phyloP scores from a whole-genome alignment of 2,113 vertebrate species.

The Phaethon lepturus region DNA sequence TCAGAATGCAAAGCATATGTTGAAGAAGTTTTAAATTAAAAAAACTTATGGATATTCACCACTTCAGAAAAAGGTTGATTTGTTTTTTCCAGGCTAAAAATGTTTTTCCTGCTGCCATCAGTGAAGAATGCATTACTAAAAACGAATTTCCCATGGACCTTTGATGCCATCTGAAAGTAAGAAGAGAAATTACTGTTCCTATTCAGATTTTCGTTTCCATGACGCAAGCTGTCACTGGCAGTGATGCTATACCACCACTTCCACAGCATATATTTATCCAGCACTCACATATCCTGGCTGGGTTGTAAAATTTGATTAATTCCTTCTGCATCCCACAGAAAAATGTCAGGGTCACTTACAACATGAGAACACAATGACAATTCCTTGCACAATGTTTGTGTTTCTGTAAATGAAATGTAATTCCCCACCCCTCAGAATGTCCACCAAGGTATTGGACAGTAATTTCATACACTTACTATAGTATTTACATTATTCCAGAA shows the following conservation, averaged over 20 bases:
- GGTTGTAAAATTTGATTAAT: conserved; percentile 26
- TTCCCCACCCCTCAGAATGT: not conserved
- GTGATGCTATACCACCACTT: not conserved
- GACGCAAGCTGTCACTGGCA: not conserved
- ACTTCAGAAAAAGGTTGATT: conserved; percentile 30
- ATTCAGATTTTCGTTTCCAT: not conserved
- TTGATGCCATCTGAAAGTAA: conserved; percentile 43
- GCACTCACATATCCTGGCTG: not conserved
- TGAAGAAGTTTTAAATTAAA: conserved; percentile 47
- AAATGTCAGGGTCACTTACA: conserved; percentile 12
- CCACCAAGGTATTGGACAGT: not conserved
- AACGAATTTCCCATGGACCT: conserved; percentile 30
- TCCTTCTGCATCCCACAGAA: not conserved
- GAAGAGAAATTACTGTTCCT: not conserved
- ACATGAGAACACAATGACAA: conserved; percentile 3
- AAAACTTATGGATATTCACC: not conserved
- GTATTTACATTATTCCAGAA: conserved; percentile 55
- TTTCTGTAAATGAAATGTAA: conserved; percentile 40
- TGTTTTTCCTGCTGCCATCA: conserved; percentile 32
- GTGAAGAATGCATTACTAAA: conserved; percentile 60
- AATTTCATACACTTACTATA: conserved; percentile 30
- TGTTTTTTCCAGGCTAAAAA: conserved; percentile 38
- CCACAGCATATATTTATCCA: not conserved
- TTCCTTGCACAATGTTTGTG: conserved; percentile 9
- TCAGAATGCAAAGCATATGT: conserved; percentile 65